phyloP scores from a whole-genome alignment of 2,797 vertebrate genomes.

The Muscicapa comitata region DNA sequence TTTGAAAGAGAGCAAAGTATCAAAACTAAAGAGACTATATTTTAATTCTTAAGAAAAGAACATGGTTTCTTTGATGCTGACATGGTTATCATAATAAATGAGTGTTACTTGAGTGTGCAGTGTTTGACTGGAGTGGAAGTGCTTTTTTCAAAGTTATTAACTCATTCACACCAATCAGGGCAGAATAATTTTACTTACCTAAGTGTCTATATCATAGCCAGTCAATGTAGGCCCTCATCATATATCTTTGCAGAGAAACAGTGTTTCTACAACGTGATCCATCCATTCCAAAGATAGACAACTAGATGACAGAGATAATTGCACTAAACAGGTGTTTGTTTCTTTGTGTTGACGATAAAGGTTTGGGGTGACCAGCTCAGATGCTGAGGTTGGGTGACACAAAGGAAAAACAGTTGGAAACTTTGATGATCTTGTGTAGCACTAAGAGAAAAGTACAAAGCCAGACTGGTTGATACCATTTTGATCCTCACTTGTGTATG shows the following conservation, averaged over 20 bases:
- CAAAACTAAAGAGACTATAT: neutral
- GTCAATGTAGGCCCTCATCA: neutral
- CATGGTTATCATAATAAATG: neutral
- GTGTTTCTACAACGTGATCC: neutral
- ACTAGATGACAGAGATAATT: neutral
- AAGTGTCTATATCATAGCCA: neutral
- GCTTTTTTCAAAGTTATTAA: neutral
- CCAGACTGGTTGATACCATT: neutral
- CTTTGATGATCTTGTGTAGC: neutral
- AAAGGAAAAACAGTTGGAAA: neutral
- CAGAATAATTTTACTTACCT: neutral
- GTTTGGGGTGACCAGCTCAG: neutral
- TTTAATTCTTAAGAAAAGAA: neutral
- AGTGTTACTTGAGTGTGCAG: neutral
- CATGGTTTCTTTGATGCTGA: neutral
- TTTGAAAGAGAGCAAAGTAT: neutral
- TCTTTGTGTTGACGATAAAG: neutral
- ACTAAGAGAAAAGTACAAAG: neutral
- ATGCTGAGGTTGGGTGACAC: neutral
- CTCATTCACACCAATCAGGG: fast-evolving
- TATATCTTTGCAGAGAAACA: neutral
- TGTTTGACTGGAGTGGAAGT: neutral
- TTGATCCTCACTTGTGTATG: neutral
- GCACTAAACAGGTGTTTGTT: neutral
- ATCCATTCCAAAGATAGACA: neutral